Evolutionary conservation across 2,797 vertebrate species (phyloP).

Genomic region (Melanogrammus aeglefinus): DNA sequence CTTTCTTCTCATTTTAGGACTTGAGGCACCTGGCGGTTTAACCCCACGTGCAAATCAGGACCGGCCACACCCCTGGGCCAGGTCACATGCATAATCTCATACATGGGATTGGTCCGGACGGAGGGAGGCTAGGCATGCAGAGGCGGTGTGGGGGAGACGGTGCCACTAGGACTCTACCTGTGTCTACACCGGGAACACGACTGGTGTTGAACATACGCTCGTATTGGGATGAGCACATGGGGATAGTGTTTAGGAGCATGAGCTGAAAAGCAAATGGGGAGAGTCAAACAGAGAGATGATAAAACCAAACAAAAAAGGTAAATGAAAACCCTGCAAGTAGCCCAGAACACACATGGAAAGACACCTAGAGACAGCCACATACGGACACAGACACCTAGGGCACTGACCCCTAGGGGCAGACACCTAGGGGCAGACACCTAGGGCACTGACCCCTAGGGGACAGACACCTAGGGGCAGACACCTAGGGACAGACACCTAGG

Average conservation of each 20-base stretch:
- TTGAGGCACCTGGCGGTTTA: conserved; percentile 8
- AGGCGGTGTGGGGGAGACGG: conserved; percentile 50
- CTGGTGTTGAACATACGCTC: conserved; percentile 82
- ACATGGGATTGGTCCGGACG: conserved; percentile 23
- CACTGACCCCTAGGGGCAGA: too few relatives aligned
- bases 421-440: background rate
- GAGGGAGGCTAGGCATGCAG: conserved; percentile 37
- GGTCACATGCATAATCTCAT: conserved; percentile 47
- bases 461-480: too few relatives aligned
- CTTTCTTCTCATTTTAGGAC: background rate
- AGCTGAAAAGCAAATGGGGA: conserved; percentile 81
- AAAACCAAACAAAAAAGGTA: conserved; percentile 27
- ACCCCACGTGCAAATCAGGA: conserved; percentile 59
- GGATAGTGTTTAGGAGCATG: conserved; percentile 82
- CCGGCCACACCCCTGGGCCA: conserved; percentile 24
- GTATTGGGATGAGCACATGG: conserved; percentile 82
- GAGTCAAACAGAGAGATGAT: conserved; percentile 55
- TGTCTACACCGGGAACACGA: conserved; percentile 82
- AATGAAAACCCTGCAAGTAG: conserved; percentile 35
- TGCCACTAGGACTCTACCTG: conserved; percentile 77
- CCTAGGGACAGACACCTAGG: background rate
- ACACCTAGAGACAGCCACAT: conserved; percentile 10
- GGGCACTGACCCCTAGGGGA: too few relatives aligned
- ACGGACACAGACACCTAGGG: background rate
- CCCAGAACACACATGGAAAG: conserved; percentile 39